Base-by-base conservation (phyloP, 2,888 invertebrate genomes). In the Automeris io region DNA sequence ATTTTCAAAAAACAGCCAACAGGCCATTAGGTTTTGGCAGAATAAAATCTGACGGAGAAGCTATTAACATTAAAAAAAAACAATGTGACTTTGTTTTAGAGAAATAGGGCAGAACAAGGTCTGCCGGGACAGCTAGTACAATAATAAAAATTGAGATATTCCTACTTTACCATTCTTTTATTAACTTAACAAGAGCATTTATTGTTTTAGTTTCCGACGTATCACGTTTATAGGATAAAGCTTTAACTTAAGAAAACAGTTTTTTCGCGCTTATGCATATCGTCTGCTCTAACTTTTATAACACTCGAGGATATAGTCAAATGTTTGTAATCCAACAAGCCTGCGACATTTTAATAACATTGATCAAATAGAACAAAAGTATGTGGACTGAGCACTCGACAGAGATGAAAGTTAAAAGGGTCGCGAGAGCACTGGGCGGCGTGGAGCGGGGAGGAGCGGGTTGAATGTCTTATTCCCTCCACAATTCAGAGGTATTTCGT, bases 301-400 rank as follows among this genome's bases (percentile, higher is more conserved):
- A 59, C 65, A n/a, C n/a, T n/a, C n/a, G n/a, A n/a, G n/a, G n/a
- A n/a, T n/a, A 71, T 73, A 82, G 78, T 76, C 74, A 80, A 74
- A 82, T 79, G 75, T 77, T 75, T 76, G 72, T 83, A 83, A 86
- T 81, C 72, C 70, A 62, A 71, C 65, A 66, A 79, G 72, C 71
- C 70, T 71, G 82, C 79, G 83, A 85, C 82, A 86, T 86, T 86
- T 86, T 86, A 85, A 85, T 86, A 86, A 85, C 86, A 83, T 83
- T 86, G 85, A 83, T 86, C 86, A 86, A 86, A 86, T 85, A 86
- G 82, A 85, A 86, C 85, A 86, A 86, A 85, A 86, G 86, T 85
- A 85, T 86, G 86, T 86, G 81, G 86, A 86, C 83, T 72, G 79
- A 86, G 83, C 86, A 83, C 86, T 86, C 85, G 82, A 81, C 82